Evolutionary conservation across 2,797 vertebrate genomes (phyloP).

Genomic region (Sebastes paucispinis): DNA sequence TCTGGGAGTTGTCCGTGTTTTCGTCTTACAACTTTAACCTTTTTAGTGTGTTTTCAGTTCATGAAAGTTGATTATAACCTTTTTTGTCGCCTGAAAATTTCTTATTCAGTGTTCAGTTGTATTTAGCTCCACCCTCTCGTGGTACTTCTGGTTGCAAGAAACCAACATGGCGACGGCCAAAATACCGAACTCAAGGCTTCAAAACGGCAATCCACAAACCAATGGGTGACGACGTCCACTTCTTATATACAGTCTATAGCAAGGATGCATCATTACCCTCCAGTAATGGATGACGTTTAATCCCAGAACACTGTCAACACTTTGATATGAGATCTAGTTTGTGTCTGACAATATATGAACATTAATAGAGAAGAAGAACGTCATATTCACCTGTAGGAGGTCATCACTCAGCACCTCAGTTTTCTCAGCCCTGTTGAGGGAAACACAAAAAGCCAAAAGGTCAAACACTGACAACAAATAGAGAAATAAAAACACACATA

Average conservation of each 20-base stretch:
- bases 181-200: too few relatives aligned
- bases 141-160: too few relatives aligned
- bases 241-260: too few relatives aligned
- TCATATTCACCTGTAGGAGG: slow-evolving; percentile 88
- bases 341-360: background rate
- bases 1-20: too few relatives aligned
- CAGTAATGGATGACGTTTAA: background rate
- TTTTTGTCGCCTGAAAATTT: too few relatives aligned
- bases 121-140: too few relatives aligned
- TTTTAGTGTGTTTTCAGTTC: too few relatives aligned
- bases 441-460: slow-evolving; percentile 37
- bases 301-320: background rate
- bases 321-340: background rate
- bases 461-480: slow-evolving; percentile 13
- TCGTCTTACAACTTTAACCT: too few relatives aligned
- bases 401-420: slow-evolving; percentile 97
- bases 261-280: background rate
- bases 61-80: too few relatives aligned
- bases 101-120: too few relatives aligned
- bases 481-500: background rate
- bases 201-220: too few relatives aligned
- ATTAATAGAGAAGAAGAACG: background rate
- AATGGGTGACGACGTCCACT: rapidly evolving
- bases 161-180: too few relatives aligned
- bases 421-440: slow-evolving; percentile 90